These are phyloP conservation scores for Aspiorhynchus laticeps DNA, from an alignment of 2,113 vertebrate species.

Conservation along the genomic window DNA sequence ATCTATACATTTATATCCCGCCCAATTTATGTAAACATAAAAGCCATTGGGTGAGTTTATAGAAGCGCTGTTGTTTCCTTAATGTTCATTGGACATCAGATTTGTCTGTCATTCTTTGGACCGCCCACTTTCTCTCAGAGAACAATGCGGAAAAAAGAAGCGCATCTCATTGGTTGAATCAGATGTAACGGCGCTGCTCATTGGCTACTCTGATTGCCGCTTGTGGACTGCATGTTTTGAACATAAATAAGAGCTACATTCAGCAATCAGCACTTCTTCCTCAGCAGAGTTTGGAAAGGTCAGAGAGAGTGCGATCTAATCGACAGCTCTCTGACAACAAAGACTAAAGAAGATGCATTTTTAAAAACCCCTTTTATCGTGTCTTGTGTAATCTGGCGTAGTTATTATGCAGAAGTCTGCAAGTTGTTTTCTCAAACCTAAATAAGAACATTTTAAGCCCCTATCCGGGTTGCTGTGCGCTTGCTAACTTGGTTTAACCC, in stretches of 20 bases:
- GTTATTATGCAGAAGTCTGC: slow-evolving; percentile 38
- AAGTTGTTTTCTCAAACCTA: slow-evolving; percentile 5
- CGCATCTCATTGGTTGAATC: slow-evolving; percentile 67
- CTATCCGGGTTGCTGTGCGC: neutral
- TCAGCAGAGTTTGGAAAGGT: slow-evolving; percentile 51
- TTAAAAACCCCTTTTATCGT: slow-evolving; percentile 22
- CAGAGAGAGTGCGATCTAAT: slow-evolving; percentile 35
- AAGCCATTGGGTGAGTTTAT: slow-evolving; percentile 40
- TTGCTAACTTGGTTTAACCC: neutral
- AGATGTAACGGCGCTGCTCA: slow-evolving; percentile 59
- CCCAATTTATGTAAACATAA: slow-evolving; percentile 29
- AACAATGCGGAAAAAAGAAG: neutral
- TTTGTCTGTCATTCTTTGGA: slow-evolving; percentile 61
- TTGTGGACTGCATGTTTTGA: slow-evolving; percentile 83
- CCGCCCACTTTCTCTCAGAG: slow-evolving; percentile 42
- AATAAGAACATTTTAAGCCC: neutral
- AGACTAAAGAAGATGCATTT: slow-evolving; percentile 54
- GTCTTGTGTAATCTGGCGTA: neutral
- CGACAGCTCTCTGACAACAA: slow-evolving; percentile 56
- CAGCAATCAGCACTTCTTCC: slow-evolving; percentile 46
- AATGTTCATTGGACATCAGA: slow-evolving; percentile 33
- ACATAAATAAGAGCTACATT: slow-evolving; percentile 81
- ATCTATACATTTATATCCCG: neutral
- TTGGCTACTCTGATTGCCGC: slow-evolving; percentile 74
- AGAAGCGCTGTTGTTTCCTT: neutral